These are phyloP conservation scores for Sebastes matsubarae DNA, from an alignment of 2,797 vertebrate genomes.

Conservation along the genomic window DNA sequence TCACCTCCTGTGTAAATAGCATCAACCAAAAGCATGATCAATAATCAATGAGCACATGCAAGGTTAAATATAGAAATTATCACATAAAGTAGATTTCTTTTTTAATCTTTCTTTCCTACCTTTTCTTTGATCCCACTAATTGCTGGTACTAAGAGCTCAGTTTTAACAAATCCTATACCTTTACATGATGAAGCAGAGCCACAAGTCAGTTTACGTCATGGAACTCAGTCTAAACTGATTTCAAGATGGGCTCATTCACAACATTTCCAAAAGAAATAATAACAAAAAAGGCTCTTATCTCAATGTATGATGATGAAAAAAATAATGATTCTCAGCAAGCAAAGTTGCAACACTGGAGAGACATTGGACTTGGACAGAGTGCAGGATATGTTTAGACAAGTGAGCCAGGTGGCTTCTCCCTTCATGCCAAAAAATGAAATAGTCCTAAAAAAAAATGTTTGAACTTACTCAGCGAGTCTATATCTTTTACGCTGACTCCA, in stretches of 20 bases:
- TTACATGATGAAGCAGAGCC: constrained; percentile 28
- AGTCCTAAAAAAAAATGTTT: constrained; percentile 71
- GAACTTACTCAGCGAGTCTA: constrained; percentile 70
- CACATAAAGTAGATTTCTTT: constrained; percentile 9
- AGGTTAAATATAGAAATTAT: background rate
- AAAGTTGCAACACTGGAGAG: constrained; percentile 53
- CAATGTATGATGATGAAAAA: background rate
- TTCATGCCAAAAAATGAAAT: constrained; percentile 68
- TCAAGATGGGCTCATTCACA: background rate
- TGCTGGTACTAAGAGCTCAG: constrained; percentile 47
- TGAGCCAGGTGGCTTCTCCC: constrained; percentile 58
- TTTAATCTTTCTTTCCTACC: constrained; percentile 12
- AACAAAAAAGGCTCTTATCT: background rate
- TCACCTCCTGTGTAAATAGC: background rate
- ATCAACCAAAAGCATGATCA: background rate
- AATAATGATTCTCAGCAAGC: constrained; percentile 7
- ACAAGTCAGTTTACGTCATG: constrained; percentile 12
- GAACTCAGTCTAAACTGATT: constrained; percentile 28
- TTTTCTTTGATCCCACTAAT: constrained; percentile 63
- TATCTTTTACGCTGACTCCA: constrained; percentile 58
- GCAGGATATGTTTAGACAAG: constrained; percentile 73
- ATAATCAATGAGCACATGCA: constrained; percentile 4
- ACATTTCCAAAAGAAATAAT: constrained; percentile 20
- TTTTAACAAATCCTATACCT: constrained; percentile 58
- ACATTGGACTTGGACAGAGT: constrained; percentile 66